These are phyloP conservation scores for Podilymbus podiceps DNA, from an alignment of 2,113 vertebrate species.

Conservation along the genomic window DNA sequence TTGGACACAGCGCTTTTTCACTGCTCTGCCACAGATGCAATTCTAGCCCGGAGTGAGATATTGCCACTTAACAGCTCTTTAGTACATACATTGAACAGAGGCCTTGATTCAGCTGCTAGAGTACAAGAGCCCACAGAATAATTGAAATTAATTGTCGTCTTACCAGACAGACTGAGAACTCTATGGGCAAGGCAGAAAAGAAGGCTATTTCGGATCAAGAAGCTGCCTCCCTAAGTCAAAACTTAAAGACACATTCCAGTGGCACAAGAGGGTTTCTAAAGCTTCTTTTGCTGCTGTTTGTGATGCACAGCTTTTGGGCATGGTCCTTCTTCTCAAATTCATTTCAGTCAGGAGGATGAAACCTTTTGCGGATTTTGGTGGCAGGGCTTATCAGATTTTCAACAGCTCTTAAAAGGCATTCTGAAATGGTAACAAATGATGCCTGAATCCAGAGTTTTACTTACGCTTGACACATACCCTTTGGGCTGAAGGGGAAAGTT, in stretches of 20 bases:
- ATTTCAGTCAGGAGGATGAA: background rate
- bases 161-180: background rate
- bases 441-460: background rate
- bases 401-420: background rate
- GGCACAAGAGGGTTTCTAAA: background rate
- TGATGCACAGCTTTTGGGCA: background rate
- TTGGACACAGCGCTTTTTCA: background rate
- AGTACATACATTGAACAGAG: accelerated
- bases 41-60: background rate
- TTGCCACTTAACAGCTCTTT: constrained; percentile 14
- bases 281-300: background rate
- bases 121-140: background rate
- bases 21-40: background rate
- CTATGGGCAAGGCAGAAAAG: background rate
- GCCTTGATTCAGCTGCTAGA: background rate
- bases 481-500: background rate
- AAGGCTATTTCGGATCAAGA: background rate
- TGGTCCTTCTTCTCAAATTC: background rate
- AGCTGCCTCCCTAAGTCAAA: background rate
- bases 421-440: background rate
- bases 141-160: background rate
- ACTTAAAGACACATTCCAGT: background rate
- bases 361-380: background rate
- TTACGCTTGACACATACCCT: background rate
- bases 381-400: background rate